A percentile compares a stretch with the other conserved stretches of the same genome.
Evolutionary conservation across 2,888 invertebrate genomes (phyloP).

Genomic region (Sympetrum striolatum): DNA sequence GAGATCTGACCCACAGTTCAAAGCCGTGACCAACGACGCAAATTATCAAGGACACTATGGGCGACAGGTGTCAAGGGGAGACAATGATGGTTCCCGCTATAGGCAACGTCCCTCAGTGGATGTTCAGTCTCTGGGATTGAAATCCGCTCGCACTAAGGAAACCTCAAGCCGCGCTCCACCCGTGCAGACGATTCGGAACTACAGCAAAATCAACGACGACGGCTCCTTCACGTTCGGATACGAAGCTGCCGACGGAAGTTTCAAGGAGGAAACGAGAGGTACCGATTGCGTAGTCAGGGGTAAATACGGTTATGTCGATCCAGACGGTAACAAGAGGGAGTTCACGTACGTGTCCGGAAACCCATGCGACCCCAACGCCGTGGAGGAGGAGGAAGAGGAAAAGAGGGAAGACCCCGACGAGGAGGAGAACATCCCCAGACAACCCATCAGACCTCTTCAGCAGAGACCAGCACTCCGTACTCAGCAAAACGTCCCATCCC

Average conservation of each 20-base stretch:
- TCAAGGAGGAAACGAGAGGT: conserved; percentile 85
- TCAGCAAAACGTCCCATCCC: conserved; percentile 55
- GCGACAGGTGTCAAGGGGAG: conserved; percentile 55
- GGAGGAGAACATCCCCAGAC: conserved; percentile 69
- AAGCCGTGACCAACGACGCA: conserved; percentile 51
- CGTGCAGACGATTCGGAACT: conserved; percentile 82
- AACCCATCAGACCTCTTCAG: conserved; percentile 50
- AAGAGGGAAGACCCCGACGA: conserved; percentile 57
- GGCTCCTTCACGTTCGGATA: conserved; percentile 86
- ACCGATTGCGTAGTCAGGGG: conserved; percentile 86
- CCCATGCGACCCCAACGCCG: conserved; percentile 85
- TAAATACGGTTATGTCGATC: conserved; percentile 87
- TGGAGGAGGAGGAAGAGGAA: conserved; percentile 70
- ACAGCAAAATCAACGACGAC: conserved; percentile 83
- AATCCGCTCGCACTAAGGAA: conserved; percentile 64
- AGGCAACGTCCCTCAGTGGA: conserved; percentile 56
- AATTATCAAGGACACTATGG: conserved; percentile 62
- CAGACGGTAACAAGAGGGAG: conserved; percentile 84
- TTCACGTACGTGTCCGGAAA: conserved; percentile 87
- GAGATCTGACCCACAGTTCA: conserved; percentile 51
- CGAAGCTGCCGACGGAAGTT: conserved; percentile 84
- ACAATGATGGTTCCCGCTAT: conserved; percentile 49
- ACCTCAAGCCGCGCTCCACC: conserved; percentile 66
- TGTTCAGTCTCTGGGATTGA: conserved; percentile 54
- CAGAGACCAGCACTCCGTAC: conserved; percentile 49